Conservation (phyloP, 2,888 invertebrate species). For the Axea sp. region DNA sequence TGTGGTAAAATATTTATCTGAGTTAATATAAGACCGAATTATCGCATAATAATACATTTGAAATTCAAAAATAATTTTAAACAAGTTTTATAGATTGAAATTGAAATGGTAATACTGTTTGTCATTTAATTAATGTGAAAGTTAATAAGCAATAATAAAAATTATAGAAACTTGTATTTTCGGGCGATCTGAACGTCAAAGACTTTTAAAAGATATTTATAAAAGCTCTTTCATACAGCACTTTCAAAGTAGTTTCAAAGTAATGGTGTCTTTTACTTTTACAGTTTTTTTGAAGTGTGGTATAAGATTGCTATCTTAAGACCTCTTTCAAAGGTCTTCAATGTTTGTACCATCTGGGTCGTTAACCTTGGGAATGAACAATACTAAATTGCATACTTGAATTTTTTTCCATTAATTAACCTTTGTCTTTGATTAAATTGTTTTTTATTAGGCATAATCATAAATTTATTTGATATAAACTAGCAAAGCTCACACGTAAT, state of each 20-base stretch:
- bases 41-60: too few relatives aligned
- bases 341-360: slow-evolving; percentile 55
- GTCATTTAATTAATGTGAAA: neutral
- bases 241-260: slow-evolving; percentile 53
- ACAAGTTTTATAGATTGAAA: too few relatives aligned
- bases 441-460: too few relatives aligned
- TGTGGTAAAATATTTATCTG: too few relatives aligned
- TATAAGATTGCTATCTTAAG: slow-evolving; percentile 58
- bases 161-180: slow-evolving; percentile 37
- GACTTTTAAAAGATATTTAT: slow-evolving; percentile 52
- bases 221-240: slow-evolving; percentile 40
- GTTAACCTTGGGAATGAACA: slow-evolving; percentile 52
- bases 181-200: slow-evolving; percentile 26
- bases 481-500: too few relatives aligned
- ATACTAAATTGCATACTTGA: slow-evolving; percentile 42
- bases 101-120: too few relatives aligned
- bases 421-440: too few relatives aligned
- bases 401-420: too few relatives aligned
- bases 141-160: slow-evolving; percentile 31
- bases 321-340: slow-evolving; percentile 44
- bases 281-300: slow-evolving; percentile 49
- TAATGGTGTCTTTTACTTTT: slow-evolving; percentile 55
- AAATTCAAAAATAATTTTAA: too few relatives aligned
- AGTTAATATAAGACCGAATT: too few relatives aligned
- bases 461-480: too few relatives aligned